Evolutionary conservation across 2,113 vertebrate species (phyloP), one percentile per base, ranked within the genome.

Genomic region (Cololabis saira): DNA sequence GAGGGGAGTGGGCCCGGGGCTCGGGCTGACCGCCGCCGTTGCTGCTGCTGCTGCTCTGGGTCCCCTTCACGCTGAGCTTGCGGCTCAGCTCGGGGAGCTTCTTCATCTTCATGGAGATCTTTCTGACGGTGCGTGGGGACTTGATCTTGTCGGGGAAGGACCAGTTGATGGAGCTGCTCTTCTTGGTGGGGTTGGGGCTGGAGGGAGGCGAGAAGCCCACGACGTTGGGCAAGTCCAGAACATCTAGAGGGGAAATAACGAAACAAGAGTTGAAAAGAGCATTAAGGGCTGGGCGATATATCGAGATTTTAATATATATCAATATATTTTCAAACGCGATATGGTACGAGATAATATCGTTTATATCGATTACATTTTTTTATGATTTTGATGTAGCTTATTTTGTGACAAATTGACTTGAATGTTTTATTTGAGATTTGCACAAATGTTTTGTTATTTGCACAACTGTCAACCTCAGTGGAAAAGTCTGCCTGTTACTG

Each of bases 71-170:
- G 1, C 95, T 96, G 76, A 97, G 91, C 77, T 98, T 99, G 42
- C 97, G 93, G 79, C 98, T 98, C 13, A 99, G 94, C 72, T 99
- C 98, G 14, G 98, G 98, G 52, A 99, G 93, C 74, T 94, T 98
- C 87, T 96, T 99, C 96, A 99, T 99, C 89, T 95, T 98, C 95
- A 98, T 98, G 41, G 97, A 99, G 78, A 99, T 95, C 82, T 99
- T 99, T 71, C 98, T 93, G 59, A 99, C 97, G 0, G 97, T 99
- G 68, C 95, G 93, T 1, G 98, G 98, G 71, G 98, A 99, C 87
- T 98, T 99, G 79, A 99, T 98, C 93, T 94, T 98, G 76, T 99
- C 98, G 1, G 96, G 97, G 51, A 99, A 96, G 73, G 96, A 95
- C 98, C 98, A 99, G 87, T 94, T 98, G 85, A 98, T 95, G 18